Percentiles rank a stretch among this genome's conserved stretches.
These are phyloP conservation scores for Virgularia gustaviana DNA, from an alignment of 92 coral and sea anemone genomes.

Conservation along the genomic window DNA sequence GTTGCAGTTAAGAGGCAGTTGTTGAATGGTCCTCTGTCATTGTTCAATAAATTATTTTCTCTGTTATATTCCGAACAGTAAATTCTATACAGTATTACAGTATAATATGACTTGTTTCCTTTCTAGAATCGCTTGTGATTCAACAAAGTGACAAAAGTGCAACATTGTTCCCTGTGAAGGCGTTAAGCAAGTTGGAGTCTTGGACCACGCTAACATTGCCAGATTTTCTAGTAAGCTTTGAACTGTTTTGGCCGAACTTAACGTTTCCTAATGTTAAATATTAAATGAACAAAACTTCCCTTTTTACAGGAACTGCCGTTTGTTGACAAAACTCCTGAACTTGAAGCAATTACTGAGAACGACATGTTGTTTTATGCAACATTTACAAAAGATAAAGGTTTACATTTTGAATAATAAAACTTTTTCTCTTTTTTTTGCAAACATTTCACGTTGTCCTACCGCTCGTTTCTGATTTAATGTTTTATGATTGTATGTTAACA, in stretches of 20 bases:
- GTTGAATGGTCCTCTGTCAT: too few species aligned
- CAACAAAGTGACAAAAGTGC: slow-evolving; percentile 50
- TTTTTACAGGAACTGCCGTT: slow-evolving; percentile 66
- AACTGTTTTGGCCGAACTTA: too few species aligned
- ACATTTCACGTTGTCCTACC: too few species aligned
- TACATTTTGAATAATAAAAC: neutral
- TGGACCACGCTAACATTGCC: slow-evolving; percentile 69
- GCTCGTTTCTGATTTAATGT: too few species aligned
- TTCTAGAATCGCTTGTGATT: slow-evolving; percentile 62
- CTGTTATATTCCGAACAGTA: too few species aligned
- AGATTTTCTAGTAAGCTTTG: slow-evolving; percentile 63
- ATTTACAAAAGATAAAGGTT: slow-evolving; percentile 69
- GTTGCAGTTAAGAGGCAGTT: too few species aligned
- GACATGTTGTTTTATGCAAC: slow-evolving; percentile 79
- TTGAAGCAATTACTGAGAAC: slow-evolving; percentile 62
- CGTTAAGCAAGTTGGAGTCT: slow-evolving; percentile 53
- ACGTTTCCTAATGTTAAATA: too few species aligned
- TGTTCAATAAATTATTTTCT: too few species aligned
- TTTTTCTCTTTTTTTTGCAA: neutral
- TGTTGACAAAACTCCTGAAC: slow-evolving; percentile 45
- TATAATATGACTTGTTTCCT: too few species aligned
- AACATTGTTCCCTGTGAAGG: slow-evolving; percentile 73
- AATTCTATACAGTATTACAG: too few species aligned
- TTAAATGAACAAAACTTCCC: neutral
- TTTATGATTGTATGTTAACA: too few species aligned